Conservation (phyloP, 2,888 invertebrate genomes). For the Timema podura region DNA sequence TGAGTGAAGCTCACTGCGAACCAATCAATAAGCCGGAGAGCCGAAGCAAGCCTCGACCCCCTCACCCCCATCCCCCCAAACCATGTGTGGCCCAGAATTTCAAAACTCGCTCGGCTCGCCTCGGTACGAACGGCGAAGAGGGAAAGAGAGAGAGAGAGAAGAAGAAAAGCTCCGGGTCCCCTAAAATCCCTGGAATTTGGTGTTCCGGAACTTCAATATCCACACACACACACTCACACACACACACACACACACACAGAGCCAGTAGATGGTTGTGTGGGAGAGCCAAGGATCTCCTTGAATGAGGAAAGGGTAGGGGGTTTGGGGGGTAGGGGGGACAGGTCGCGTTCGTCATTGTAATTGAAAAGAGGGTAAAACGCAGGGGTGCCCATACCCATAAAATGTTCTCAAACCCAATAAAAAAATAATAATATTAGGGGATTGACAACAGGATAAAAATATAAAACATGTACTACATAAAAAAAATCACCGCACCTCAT, state of each 20-base stretch:
- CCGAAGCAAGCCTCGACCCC: too few relatives aligned
- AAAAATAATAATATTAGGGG: too few relatives aligned
- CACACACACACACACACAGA: too few relatives aligned
- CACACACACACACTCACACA: slow-evolving; percentile 12
- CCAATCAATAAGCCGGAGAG: slow-evolving; percentile 15
- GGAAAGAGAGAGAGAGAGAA: slow-evolving; percentile 8
- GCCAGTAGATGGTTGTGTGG: too few relatives aligned
- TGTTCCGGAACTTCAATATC: slow-evolving; percentile 30
- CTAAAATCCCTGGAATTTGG: slow-evolving; percentile 28
- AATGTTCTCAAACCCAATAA: too few relatives aligned
- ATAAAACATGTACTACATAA: too few relatives aligned
- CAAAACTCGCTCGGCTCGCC: slow-evolving; percentile 19
- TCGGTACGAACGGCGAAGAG: neutral
- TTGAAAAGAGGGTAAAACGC: slow-evolving; percentile 29
- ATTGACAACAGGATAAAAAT: too few relatives aligned
- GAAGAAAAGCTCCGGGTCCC: slow-evolving; percentile 13
- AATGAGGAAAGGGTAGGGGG: slow-evolving; percentile 15
- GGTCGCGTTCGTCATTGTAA: slow-evolving; percentile 27
- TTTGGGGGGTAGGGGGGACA: slow-evolving; percentile 22
- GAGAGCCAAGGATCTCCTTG: slow-evolving; percentile 20
- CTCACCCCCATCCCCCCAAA: too few relatives aligned
- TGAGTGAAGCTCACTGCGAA: too few relatives aligned
- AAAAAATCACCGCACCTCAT: too few relatives aligned
- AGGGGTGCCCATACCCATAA: too few relatives aligned
- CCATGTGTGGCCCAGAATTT: slow-evolving; percentile 24